Evolutionary conservation across 2,797 vertebrate genomes (phyloP).

Genomic region (Pitangus sulphuratus): DNA sequence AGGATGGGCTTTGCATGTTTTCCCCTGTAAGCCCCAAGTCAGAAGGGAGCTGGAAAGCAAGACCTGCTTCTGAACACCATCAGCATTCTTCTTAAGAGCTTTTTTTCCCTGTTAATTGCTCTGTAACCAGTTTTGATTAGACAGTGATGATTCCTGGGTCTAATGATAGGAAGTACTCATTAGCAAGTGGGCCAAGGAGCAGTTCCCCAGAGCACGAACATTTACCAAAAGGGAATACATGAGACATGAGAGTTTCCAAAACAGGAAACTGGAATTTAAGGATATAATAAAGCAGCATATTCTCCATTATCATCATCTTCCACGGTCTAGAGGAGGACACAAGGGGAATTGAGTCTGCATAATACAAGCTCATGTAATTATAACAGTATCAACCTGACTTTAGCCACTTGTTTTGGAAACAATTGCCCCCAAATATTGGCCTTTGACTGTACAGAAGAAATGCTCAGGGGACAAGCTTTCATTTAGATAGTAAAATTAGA

Average conservation of each 20-base stretch:
- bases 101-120: background rate
- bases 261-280: background rate
- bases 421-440: background rate
- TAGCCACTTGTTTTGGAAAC: background rate
- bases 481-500: conserved; percentile 21
- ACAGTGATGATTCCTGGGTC: conserved; percentile 2
- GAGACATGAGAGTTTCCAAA: background rate
- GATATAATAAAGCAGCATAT: background rate
- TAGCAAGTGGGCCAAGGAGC: background rate
- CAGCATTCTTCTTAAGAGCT: background rate
- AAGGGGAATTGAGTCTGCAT: background rate
- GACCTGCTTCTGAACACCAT: background rate
- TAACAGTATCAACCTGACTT: background rate
- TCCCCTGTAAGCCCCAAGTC: background rate
- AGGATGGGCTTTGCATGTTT: background rate
- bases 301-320: background rate
- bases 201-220: background rate
- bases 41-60: background rate
- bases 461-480: background rate
- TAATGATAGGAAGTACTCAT: conserved; percentile 29
- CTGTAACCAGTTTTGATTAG: conserved; percentile 16
- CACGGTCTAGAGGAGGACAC: background rate
- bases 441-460: background rate
- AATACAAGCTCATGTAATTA: background rate
- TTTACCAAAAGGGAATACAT: background rate